Evolutionary conservation across 2,797 vertebrate genomes (phyloP), one percentile per base, ranked within the genome.

Genomic region (Carduelis carduelis): DNA sequence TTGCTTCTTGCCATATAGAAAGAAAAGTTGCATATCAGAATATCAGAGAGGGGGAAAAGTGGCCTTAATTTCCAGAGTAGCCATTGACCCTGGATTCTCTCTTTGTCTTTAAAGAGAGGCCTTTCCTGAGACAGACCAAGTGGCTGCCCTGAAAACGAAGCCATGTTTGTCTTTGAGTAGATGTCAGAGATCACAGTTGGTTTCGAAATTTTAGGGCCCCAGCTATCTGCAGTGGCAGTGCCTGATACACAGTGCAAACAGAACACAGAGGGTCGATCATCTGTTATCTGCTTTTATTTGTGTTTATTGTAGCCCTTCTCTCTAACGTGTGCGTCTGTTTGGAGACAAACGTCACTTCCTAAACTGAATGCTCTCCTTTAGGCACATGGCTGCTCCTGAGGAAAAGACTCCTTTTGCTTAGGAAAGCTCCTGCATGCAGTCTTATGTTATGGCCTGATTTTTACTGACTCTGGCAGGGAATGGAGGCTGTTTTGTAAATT

Each of bases 241-340:
- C 89, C 95, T 79, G 95, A 90, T 79, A 88, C 0, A 1, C 89
- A 64, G 43, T 34, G 89, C 77, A 90, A 95, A 95, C 80, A 88
- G 91, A 95, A 60, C 70, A 79, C 24, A 92, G 57, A 69, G 11
- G 44, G 63, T 46, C 2, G 2, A 83, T 90, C 47, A 87, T 65
- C 37, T 56, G 55, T 69, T 69, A 49, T 39, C 50, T 82, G 47
- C 57, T 88, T 93, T 82, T 89, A 60, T 83, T 93, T 87, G 4
- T 77, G 23, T 50, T 86, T 82, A 41, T 81, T 65, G n/a, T 28
- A 69, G 56, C 27, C 47, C 44, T 35, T 64, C n/a, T 70, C 57
- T 69, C 3, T 18, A 52, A 47, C 0, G 1, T 0, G 2, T 21
- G 2, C 0, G 21, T 43, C 23, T 35, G 21, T 63, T 56, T 37